Percentiles rank a stretch among this genome's conserved stretches.
Evolutionary conservation across 1,140 invertebrate genomes (phyloP).

Genomic region (Papilio polytes): DNA sequence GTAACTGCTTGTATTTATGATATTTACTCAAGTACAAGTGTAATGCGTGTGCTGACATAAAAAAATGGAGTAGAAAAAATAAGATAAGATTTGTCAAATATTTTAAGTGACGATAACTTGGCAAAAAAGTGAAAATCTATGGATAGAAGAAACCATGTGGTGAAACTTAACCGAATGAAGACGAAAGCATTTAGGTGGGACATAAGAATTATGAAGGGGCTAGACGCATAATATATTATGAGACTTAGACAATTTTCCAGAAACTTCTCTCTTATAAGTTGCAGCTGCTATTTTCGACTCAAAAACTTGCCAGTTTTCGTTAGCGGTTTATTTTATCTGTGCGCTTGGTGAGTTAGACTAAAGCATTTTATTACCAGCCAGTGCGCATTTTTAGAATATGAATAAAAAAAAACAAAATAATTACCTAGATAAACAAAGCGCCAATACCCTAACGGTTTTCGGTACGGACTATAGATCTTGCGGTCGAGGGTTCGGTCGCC

Average conservation of each 20-base stretch:
- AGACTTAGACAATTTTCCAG: conserved; percentile 38
- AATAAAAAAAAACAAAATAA: not conserved
- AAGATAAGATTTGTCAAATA: not conserved
- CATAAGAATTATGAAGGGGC: conserved; percentile 3
- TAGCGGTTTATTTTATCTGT: conserved; percentile 36
- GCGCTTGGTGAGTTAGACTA: conserved; percentile 25
- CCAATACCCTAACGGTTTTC: too few species aligned
- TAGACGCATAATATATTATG: conserved; percentile 30
- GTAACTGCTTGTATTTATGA: too few species aligned
- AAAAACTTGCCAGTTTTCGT: conserved; percentile 36
- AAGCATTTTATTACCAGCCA: conserved; percentile 32
- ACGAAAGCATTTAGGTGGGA: conserved; percentile 33
- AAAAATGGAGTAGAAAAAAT: too few species aligned
- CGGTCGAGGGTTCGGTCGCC: too few species aligned
- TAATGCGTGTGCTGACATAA: too few species aligned
- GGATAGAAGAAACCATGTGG: not conserved
- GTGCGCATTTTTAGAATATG: too few species aligned
- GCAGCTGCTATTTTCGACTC: conserved; percentile 40
- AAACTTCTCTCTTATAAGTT: conserved; percentile 31
- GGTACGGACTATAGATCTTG: too few species aligned
- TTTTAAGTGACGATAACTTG: not conserved
- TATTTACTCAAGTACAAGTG: too few species aligned
- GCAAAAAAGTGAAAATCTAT: not conserved
- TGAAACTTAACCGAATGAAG: not conserved
- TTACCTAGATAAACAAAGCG: not conserved